A percentile compares a stretch with the other conserved stretches of the same genome.
Evolutionary conservation across 2,113 vertebrate species (phyloP).

Genomic region (Pseudonaja textilis): DNA sequence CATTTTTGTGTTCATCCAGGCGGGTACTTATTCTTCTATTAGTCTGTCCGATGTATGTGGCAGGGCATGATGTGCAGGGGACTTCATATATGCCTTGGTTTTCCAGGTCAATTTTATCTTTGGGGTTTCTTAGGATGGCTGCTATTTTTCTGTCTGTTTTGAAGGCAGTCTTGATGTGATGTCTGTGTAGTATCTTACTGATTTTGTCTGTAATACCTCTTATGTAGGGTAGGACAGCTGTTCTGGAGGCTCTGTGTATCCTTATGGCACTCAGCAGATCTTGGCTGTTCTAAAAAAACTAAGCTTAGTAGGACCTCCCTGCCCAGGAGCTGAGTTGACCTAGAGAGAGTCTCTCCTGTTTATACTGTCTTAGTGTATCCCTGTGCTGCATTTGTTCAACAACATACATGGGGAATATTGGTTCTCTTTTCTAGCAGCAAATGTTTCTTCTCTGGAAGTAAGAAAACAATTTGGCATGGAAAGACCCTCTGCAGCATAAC

Average conservation of each 20-base stretch:
- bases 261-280: neutral
- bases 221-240: too few species aligned
- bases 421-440: neutral
- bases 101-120: too few species aligned
- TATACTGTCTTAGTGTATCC: neutral
- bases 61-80: too few species aligned
- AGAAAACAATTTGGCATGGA: constrained; percentile 10
- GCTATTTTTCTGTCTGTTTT: too few species aligned
- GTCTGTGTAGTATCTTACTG: too few species aligned
- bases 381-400: neutral
- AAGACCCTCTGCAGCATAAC: neutral
- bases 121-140: too few species aligned
- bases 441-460: neutral
- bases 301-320: neutral
- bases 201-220: too few species aligned
- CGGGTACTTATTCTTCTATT: too few species aligned
- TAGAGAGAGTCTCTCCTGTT: neutral
- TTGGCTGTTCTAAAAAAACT: neutral
- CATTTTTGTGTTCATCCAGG: too few species aligned
- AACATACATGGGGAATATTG: neutral
- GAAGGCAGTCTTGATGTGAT: too few species aligned
- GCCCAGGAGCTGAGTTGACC: neutral
- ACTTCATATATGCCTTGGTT: too few species aligned
- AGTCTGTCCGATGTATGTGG: too few species aligned
- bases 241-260: neutral